Evolutionary conservation across 2,888 invertebrate genomes (phyloP), one percentile per base, ranked within the genome.

Genomic region (Entomobrya proxima): DNA sequence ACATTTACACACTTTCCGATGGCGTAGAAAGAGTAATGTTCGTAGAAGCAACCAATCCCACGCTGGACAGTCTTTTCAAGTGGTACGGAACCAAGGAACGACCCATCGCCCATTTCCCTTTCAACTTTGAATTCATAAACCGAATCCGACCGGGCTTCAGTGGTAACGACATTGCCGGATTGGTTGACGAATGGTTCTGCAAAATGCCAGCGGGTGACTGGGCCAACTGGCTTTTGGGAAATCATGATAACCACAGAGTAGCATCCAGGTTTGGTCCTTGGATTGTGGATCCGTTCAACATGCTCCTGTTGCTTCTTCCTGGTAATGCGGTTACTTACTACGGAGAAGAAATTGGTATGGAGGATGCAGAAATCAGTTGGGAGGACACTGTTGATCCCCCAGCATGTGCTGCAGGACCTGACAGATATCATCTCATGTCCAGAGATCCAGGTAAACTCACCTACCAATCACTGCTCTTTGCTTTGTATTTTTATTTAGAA

Each of bases 171-270:
- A 93, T 95, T 77, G 94, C 94, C 87, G 92, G 92, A 67, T 92
- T 93, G 5, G 92, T 95, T 35, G 94, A 95, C 37, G 93, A 93
- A 80, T 96, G 95, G 94, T 91, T 95, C 50, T 69, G 89, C 32
- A 75, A 86, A 30, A 88, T 92, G 83, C 92, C 92, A 4, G 80
- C 88, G 40, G 90, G 91, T 47, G 84, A 88, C 6, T 90, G 88
- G 87, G 91, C 92, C 0, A 92, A 92, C 88, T 92, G 92, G 91
- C 88, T 91, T 90, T 91, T 92, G 89, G 90, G 86, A 91, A 86
- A 86, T 55, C 86, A 86, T 30, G 86, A 86, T 32, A 67, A 79
- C 7, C n/a, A n/a, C 2, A 9, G 86, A 32, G 67, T 83, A 1
- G 72, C 64, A 7, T 40, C 78, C 13, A 21, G 83, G 15, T 82